Percentiles rank a stretch among this genome's conserved stretches.
Conservation (phyloP, 2,797 vertebrate genomes). For the Hippocampus kuda region DNA sequence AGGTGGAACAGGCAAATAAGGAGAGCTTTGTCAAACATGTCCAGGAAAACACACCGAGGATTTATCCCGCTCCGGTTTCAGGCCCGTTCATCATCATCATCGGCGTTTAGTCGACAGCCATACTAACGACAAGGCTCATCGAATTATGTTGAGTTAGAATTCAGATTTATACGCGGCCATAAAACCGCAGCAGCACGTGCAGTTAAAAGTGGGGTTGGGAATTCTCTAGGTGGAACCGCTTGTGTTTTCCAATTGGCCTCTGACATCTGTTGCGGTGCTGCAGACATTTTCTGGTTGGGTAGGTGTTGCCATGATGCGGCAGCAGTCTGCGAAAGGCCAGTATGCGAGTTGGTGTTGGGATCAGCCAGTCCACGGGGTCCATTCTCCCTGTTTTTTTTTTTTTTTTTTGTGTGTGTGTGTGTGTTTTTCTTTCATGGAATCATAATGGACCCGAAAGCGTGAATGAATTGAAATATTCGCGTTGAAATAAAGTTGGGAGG, state of each 20-base stretch:
- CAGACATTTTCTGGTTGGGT: conserved; percentile 33
- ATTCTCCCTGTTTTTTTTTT: conserved; percentile 26
- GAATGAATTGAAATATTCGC: conserved; percentile 55
- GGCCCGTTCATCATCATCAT: conserved; percentile 47
- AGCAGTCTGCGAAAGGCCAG: conserved; percentile 32
- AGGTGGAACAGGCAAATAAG: conserved; percentile 46
- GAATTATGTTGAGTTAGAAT: conserved; percentile 51
- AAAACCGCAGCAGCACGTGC: conserved; percentile 32
- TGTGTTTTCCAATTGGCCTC: conserved; percentile 33
- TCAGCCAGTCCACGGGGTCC: conserved; percentile 39
- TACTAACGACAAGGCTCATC: conserved; percentile 36
- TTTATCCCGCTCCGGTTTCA: conserved; percentile 49
- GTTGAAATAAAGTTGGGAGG: conserved; percentile 39
- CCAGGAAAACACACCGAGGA: conserved; percentile 52
- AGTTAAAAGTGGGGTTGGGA: conserved; percentile 34
- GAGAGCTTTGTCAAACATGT: conserved; percentile 51
- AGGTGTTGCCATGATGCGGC: conserved; percentile 40
- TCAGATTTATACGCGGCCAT: conserved; percentile 34
- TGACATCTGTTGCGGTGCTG: conserved; percentile 27
- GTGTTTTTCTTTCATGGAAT: conserved; percentile 22
- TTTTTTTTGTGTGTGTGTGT: too few relatives aligned
- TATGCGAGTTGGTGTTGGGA: conserved; percentile 29
- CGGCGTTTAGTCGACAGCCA: conserved; percentile 37
- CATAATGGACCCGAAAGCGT: conserved; percentile 31
- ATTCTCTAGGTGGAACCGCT: conserved; percentile 8